Conservation (phyloP, 1,140 invertebrate genomes). For the Drosophila cardini region DNA sequence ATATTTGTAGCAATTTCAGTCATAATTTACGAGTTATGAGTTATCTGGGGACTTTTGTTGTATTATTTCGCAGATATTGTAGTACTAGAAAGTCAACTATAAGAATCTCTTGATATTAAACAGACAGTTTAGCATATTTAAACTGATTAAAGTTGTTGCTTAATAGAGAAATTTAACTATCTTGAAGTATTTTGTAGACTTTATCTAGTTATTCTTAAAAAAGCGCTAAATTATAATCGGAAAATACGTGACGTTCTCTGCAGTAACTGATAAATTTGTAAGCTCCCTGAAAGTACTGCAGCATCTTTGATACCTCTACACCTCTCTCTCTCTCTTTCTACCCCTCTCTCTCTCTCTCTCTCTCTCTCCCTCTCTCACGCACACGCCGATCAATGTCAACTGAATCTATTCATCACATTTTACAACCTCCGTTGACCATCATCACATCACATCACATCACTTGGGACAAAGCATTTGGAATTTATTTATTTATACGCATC, state of each 20-base stretch:
- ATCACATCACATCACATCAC: background rate
- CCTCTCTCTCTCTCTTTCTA: background rate
- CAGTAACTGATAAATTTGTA: too few species aligned
- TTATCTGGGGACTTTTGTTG: slow-evolving; percentile 45
- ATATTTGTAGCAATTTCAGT: slow-evolving; percentile 68
- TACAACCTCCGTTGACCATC: slow-evolving; percentile 42
- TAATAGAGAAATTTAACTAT: background rate
- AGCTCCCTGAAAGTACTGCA: too few species aligned
- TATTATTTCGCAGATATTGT: background rate
- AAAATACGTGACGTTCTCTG: too few species aligned
- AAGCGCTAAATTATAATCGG: too few species aligned
- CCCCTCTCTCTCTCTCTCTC: background rate
- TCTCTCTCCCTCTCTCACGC: slow-evolving; percentile 9
- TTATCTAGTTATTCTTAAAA: too few species aligned
- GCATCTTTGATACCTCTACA: background rate
- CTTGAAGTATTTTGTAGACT: too few species aligned
- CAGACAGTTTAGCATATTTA: slow-evolving; percentile 17
- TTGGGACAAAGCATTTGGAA: slow-evolving; percentile 19
- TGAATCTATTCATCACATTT: slow-evolving; percentile 59
- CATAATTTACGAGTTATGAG: slow-evolving; percentile 52
- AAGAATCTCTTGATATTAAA: background rate
- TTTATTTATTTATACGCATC: slow-evolving; percentile 29
- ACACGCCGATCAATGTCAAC: slow-evolving; percentile 39
- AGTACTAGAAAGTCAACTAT: background rate
- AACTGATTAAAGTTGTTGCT: slow-evolving; percentile 2